Percentiles rank a stretch among this genome's conserved stretches.
phyloP scores from a whole-genome alignment of 53 echinoderm and acorn worm species.

The Paracentrotus lividus region DNA sequence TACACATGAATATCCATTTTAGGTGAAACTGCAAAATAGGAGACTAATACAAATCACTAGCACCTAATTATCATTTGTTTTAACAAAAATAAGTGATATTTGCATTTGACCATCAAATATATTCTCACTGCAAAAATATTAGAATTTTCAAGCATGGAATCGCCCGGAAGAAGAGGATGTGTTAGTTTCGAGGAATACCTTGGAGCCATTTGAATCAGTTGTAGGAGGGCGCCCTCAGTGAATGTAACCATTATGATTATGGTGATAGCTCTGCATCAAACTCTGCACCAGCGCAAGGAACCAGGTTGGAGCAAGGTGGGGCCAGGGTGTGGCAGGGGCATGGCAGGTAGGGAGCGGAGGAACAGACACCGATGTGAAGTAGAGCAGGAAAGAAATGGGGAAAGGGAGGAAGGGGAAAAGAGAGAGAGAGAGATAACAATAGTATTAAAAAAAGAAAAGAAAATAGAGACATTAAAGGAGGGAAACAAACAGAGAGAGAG shows the following conservation, averaged over 20 bases:
- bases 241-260: conserved; percentile 69
- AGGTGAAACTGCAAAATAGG: too few relatives aligned
- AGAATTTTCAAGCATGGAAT: not conserved
- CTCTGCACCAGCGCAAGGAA: conserved; percentile 39
- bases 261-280: conserved; percentile 65
- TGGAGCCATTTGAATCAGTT: conserved; percentile 62
- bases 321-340: not conserved
- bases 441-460: conserved; percentile 16
- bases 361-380: too few relatives aligned
- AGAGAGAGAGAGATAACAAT: not conserved
- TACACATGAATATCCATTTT: too few relatives aligned
- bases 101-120: too few relatives aligned
- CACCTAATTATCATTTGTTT: too few relatives aligned
- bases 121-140: too few relatives aligned
- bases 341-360: not conserved
- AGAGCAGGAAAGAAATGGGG: not conserved
- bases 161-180: not conserved
- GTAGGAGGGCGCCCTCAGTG: conserved; percentile 60
- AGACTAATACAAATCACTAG: too few relatives aligned
- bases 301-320: not conserved
- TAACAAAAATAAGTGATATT: too few relatives aligned
- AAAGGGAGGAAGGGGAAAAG: not conserved
- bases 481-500: not conserved
- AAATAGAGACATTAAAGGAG: not conserved
- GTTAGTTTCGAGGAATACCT: conserved; percentile 61